Evolutionary conservation across 2,113 vertebrate species (phyloP).

Genomic region (Brachyistius frenatus): DNA sequence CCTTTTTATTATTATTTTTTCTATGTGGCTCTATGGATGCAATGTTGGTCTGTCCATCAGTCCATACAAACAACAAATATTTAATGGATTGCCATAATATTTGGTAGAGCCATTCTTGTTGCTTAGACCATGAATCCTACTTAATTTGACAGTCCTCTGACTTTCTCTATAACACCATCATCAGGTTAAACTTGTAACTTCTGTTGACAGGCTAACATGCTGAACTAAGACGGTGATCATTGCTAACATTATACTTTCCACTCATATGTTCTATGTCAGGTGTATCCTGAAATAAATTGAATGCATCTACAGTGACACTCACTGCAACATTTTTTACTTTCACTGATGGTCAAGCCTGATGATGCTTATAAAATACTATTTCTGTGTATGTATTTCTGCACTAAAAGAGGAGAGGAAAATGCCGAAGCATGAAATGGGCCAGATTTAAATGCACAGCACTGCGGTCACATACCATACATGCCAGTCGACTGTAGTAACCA

Average conservation of each 20-base stretch:
- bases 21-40: neutral
- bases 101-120: too few relatives aligned
- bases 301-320: neutral
- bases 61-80: too few relatives aligned
- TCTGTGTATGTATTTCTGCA: conserved; percentile 9
- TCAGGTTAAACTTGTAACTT: too few relatives aligned
- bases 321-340: neutral
- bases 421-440: conserved; percentile 20
- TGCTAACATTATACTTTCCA: too few relatives aligned
- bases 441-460: conserved; percentile 55
- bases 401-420: conserved; percentile 33
- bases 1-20: neutral
- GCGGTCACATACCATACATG: conserved; percentile 63
- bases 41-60: too few relatives aligned
- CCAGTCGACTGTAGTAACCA: conserved; percentile 56
- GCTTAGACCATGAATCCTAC: too few relatives aligned
- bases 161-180: too few relatives aligned
- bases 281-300: neutral
- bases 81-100: too few relatives aligned
- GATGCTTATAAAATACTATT: conserved; percentile 15
- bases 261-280: too few relatives aligned
- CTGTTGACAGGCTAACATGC: too few relatives aligned
- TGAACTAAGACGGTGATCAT: too few relatives aligned
- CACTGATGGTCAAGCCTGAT: neutral
- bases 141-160: too few relatives aligned